Base-by-base conservation (phyloP, 2,113 vertebrate species). In the Odontophorus gujanensis region DNA sequence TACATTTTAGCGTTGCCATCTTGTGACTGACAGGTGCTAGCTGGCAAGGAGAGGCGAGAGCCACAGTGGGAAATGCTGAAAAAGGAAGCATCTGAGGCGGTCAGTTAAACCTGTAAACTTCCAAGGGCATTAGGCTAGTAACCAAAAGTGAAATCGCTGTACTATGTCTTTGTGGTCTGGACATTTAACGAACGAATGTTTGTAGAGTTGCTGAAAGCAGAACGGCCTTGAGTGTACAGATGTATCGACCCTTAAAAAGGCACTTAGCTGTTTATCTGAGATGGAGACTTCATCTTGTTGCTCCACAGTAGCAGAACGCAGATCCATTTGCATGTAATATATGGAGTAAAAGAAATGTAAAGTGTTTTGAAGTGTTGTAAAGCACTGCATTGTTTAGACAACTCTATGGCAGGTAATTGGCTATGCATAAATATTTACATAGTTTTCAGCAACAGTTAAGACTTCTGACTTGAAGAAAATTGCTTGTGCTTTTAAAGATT, bases 361-460 rank as follows among this genome's bases (percentile, higher is more conserved):
- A 74, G 40, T 38, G 47, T 65, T 77, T 57, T 57, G 7, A 53
- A 53, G 51, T 30, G 26, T 53, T 53, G 19, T 61, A 93, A 92
- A 86, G 65, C 26, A 57, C 9, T 78, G 32, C 15, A 19, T 43
- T 68, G 73, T 86, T 93, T 65, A 63, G 5, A 4, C 47, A 88
- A 74, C 16, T 77, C 30, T 20, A 3, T 36, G n/a, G 17, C 67
- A 7, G 6, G 28, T 61, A 88, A 38, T 34, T 81, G 66, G 62
- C 88, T 72, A 77, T 73, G 43, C 26, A 85, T 63, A 87, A 87
- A 63, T 91, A 87, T 90, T 92, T 85, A 71, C 36, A 8, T 87
- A 79, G 81, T 21, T 92, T 65, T 34, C 43, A 80, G 47, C 47
- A 91, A 21, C 43, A 80, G 42, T 73, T 84, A 59, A 30, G 32